A percentile compares a stretch with the other conserved stretches of the same genome.
phyloP scores from a whole-genome alignment of 2,113 vertebrate genomes.

The Bathybates hornii region DNA sequence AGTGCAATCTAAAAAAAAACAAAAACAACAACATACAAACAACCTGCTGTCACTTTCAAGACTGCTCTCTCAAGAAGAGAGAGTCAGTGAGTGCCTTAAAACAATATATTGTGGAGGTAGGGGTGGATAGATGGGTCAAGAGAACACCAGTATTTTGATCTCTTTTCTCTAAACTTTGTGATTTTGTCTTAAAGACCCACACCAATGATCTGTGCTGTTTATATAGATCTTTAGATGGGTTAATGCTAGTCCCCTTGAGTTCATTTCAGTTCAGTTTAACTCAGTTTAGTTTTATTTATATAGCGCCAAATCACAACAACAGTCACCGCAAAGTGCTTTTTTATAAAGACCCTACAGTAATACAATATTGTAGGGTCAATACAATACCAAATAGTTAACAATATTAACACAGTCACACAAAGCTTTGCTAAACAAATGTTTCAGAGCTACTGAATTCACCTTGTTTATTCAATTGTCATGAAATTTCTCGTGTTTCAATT shows the following conservation, averaged over 20 bases:
- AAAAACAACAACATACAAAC: neutral
- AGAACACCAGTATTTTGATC: neutral
- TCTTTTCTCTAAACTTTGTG: neutral
- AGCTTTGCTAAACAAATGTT: neutral
- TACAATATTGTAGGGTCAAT: neutral
- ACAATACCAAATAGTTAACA: neutral
- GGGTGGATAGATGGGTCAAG: neutral
- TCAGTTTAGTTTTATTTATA: neutral
- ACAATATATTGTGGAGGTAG: neutral
- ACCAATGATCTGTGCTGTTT: neutral
- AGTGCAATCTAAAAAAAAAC: neutral
- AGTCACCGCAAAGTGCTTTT: neutral
- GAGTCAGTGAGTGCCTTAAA: neutral
- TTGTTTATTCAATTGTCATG: neutral
- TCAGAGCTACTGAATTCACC: neutral
- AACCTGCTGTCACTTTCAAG: neutral
- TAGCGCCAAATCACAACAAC: neutral
- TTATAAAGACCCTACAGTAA: neutral
- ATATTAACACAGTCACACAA: neutral
- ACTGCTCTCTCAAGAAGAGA: neutral
- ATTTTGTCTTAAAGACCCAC: neutral
- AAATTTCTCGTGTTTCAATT: neutral
- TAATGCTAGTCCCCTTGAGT: neutral
- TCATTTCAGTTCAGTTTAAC: neutral
- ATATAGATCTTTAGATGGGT: neutral